These are phyloP conservation scores for Lasiurus borealis DNA, from an alignment of 2,113 vertebrate genomes.

Conservation along the genomic window DNA sequence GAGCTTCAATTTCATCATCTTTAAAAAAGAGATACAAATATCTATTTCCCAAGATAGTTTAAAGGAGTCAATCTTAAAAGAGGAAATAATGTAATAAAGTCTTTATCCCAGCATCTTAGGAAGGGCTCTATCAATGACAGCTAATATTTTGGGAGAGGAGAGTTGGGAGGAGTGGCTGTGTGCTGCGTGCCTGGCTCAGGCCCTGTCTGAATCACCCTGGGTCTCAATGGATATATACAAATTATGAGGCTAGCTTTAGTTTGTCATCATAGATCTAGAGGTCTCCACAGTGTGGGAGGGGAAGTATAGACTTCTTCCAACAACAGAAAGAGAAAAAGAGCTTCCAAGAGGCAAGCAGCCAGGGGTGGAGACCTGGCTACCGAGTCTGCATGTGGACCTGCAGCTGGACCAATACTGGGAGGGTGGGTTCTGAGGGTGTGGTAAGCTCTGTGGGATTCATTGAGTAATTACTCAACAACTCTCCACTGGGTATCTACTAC, in stretches of 20 bases:
- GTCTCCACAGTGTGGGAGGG: background rate
- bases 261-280: constrained; percentile 26
- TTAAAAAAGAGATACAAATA: background rate
- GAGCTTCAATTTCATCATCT: constrained; percentile 34
- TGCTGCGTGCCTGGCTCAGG: background rate
- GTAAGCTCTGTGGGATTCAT: background rate
- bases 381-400: background rate
- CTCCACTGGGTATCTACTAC: background rate
- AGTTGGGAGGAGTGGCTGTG: background rate
- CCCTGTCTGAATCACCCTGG: background rate
- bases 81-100: constrained; percentile 1
- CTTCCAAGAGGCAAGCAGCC: background rate
- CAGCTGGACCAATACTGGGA: background rate
- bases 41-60: background rate
- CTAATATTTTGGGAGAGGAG: background rate
- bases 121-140: background rate
- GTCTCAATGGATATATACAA: background rate
- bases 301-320: background rate
- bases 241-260: constrained; percentile 14
- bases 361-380: background rate
- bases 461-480: background rate
- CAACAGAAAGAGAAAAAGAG: background rate
- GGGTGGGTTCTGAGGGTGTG: background rate
- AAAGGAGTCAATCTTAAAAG: background rate
- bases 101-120: background rate